Evolutionary conservation across 2,797 vertebrate genomes (phyloP).

Genomic region (Lophius americanus): DNA sequence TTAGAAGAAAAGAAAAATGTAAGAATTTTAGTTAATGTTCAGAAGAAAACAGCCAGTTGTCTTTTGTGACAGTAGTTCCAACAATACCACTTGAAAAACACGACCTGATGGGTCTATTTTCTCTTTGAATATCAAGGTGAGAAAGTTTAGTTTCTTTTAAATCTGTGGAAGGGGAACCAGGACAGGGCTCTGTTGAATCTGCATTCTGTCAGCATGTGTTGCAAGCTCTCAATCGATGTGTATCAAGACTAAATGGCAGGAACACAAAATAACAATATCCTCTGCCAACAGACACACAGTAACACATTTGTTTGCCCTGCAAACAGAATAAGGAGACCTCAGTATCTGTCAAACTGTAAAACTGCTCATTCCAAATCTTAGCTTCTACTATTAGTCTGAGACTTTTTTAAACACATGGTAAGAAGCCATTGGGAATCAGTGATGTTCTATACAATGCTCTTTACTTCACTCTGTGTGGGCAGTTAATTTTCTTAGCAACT

Average conservation of each 20-base stretch:
- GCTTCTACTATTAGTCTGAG: background rate
- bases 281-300: background rate
- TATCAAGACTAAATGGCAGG: background rate
- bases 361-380: background rate
- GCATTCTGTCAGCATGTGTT: background rate
- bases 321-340: background rate
- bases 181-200: background rate
- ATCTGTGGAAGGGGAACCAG: no score
- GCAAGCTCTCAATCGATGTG: background rate
- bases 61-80: no score
- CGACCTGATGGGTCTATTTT: no score
- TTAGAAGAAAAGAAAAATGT: no score
- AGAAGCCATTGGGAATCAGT: background rate
- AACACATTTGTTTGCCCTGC: background rate
- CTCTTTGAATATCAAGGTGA: no score
- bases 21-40: no score
- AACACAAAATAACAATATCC: background rate
- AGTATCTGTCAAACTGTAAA: background rate
- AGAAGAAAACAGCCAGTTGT: no score
- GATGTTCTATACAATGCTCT: background rate
- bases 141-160: no score
- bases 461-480: background rate
- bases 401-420: background rate
- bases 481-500: background rate
- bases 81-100: no score